Base-by-base conservation (phyloP, 2,113 vertebrate genomes). In the Melanerpes aurifrons region DNA sequence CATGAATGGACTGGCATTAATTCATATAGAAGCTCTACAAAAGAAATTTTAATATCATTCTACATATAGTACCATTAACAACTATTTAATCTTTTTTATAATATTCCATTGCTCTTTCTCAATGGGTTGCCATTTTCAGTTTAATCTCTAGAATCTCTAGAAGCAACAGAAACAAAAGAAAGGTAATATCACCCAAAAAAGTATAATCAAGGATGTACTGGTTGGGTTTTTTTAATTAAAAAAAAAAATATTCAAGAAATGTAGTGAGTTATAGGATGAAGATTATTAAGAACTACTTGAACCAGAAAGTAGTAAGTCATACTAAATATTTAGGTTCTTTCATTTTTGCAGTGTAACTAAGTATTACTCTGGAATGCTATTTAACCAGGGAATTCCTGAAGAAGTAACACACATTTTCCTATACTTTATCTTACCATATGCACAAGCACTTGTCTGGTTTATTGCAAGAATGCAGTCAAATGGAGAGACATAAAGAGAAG, bases 251-350 rank as follows among this genome's bases (percentile, higher is more conserved):
- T 1, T 7, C 3, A 74, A 57, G 25, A 64, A 88, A 68, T 21
- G 21, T 26, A 31, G 57, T 28, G 54, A 90, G 22, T 75, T 86
- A 53, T 7, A 25, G 22, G 15, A 88, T 86, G 4, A 0, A 0
- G 13, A 79, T 82, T 82, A 86, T 43, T 61, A 74, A 77, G 57
- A 81, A 70, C 18, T 50, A 56, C 28, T 73, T 89, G 53, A 91
- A 71, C 16, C 43, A 92, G 37, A 91, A 92, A 93, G 63, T 29
- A 68, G n/a, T 6, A 86, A 67, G 20, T 56, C 79, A 54, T 32
- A 50, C 18, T 76, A 72, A 87, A 72, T 81, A 87, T 43, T 94
- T 32, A 79, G 67, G 25, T 47, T 91, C 32, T 87, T 94, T 73
- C 10, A 48, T 76, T 76, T 89, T 71, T 62, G 6, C 13, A 74